Percentiles rank a stretch among this genome's conserved stretches.
Evolutionary conservation across 2,113 vertebrate species (phyloP).

Genomic region (Sphaerodactylus townsendi): DNA sequence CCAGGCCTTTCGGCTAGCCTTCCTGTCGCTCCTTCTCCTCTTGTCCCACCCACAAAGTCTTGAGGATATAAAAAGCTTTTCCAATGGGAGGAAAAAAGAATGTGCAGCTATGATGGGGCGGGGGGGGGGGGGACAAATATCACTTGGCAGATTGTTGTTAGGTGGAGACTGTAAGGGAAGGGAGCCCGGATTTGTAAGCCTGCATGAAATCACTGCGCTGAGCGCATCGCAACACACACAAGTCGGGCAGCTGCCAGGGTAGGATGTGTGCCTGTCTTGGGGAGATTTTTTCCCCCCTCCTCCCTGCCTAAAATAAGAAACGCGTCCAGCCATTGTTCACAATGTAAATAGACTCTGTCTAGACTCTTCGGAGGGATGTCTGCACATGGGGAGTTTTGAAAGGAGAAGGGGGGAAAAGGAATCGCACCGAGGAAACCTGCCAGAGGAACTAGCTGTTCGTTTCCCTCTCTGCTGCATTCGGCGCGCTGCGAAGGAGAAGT

Average conservation of each 20-base stretch:
- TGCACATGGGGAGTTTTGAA: background rate
- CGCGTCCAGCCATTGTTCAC: slow-evolving; percentile 34
- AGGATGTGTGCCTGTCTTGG: background rate
- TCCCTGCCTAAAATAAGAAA: slow-evolving; percentile 47
- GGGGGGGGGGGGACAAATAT: background rate
- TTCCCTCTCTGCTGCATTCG: slow-evolving; percentile 11
- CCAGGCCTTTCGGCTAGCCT: slow-evolving; percentile 9
- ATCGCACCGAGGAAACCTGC: background rate
- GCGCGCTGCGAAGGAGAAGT: background rate
- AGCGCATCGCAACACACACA: slow-evolving; percentile 10
- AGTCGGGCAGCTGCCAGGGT: slow-evolving; percentile 33
- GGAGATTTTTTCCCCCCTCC: background rate
- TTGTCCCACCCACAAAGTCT: background rate
- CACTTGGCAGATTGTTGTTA: slow-evolving; percentile 55
- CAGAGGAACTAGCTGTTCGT: background rate
- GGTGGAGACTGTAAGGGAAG: slow-evolving; percentile 39
- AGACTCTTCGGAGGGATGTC: slow-evolving; percentile 21
- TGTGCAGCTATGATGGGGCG: slow-evolving; percentile 41
- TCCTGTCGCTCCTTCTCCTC: background rate
- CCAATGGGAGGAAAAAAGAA: slow-evolving; percentile 1
- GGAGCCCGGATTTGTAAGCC: slow-evolving; percentile 1
- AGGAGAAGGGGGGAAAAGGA: slow-evolving; percentile 1
- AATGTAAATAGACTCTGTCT: slow-evolving; percentile 47
- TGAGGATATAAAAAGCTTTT: slow-evolving; percentile 43
- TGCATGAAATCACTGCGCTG: slow-evolving; percentile 43